Percentiles rank a stretch among this genome's conserved stretches.
Evolutionary conservation across 2,797 vertebrate genomes (phyloP).

Genomic region (Cryptoblepharus egeriae): DNA sequence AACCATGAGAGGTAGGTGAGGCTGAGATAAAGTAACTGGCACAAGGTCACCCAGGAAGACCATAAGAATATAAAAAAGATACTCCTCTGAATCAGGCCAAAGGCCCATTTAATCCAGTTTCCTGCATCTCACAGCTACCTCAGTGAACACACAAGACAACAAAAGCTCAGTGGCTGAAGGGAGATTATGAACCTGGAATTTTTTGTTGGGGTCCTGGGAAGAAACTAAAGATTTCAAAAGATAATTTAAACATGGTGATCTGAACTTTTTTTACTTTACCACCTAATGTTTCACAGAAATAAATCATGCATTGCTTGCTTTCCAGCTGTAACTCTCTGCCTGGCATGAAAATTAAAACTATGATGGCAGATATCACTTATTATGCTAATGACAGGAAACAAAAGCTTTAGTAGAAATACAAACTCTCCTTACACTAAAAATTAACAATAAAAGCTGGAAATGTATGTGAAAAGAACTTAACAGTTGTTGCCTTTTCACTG

Average conservation of each 20-base stretch:
- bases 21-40: no score
- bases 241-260: conserved; percentile 73
- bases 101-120: no score
- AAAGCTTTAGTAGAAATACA: conserved; percentile 69
- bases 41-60: no score
- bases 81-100: no score
- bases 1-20: no score
- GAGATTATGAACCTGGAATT: no score
- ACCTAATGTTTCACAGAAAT: conserved; percentile 78
- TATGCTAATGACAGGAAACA: conserved; percentile 74
- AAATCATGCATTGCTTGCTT: conserved; percentile 73
- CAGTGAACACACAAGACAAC: no score
- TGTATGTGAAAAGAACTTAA: conserved; percentile 13
- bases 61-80: no score
- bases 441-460: conserved; percentile 51
- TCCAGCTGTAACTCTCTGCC: conserved; percentile 73
- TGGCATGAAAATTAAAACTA: conserved; percentile 75
- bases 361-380: conserved; percentile 77
- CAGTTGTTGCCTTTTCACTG: conserved; percentile 3
- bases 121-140: no score
- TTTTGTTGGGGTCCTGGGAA: conserved; percentile 55
- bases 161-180: no score
- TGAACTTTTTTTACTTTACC: conserved; percentile 55
- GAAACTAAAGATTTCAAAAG: conserved; percentile 71
- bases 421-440: conserved; percentile 40